Evolutionary conservation across 1,140 invertebrate species (phyloP), one percentile per base, ranked within the genome.

Genomic region (Ceratosolen fusciceps): DNA sequence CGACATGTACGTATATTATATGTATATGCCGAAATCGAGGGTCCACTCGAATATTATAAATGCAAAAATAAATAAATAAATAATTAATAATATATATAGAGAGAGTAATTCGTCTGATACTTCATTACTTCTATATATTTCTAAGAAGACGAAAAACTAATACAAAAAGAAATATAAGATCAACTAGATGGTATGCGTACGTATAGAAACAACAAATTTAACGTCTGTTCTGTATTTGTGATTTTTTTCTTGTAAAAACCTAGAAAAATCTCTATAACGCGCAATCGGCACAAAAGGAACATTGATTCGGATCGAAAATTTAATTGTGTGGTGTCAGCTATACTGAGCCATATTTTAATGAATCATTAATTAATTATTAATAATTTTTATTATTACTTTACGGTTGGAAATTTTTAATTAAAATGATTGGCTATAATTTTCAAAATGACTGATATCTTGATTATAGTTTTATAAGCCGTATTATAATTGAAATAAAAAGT

Each of bases 91-190:
- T n/a, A n/a, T n/a, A n/a, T n/a, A n/a, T n/a, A n/a, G n/a, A n/a
- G n/a, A n/a, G n/a, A n/a, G 68, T 31, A 14, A 49, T 31, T 79
- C 81, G 83, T 83, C 85, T 87, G 82, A 88, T 82, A 54, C 83
- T 86, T 86, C 88, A 89, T 89, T 89, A 85, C 87, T 88, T 88
- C 88, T 87, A 83, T 83, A 83, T 78, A 82, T 87, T 85, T 87
- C 83, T 88, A 89, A 82, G 83, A 84, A 87, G 80, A 85, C 81
- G 84, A 83, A 82, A 85, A 85, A 52, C 60, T 47, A 47, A 39
- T 31, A 81, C 73, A 24, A 24, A 71, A 21, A 19, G 14, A 58
- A 31, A 47, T 31, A n/a, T 52, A 31, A 7, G 8, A 29, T 58
- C 2, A 71, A 19, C 26, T 19, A 34, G 14, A 56, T 56, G 24